Base-by-base conservation (phyloP, 2,888 invertebrate species). In the Watsonalla cultraria region DNA sequence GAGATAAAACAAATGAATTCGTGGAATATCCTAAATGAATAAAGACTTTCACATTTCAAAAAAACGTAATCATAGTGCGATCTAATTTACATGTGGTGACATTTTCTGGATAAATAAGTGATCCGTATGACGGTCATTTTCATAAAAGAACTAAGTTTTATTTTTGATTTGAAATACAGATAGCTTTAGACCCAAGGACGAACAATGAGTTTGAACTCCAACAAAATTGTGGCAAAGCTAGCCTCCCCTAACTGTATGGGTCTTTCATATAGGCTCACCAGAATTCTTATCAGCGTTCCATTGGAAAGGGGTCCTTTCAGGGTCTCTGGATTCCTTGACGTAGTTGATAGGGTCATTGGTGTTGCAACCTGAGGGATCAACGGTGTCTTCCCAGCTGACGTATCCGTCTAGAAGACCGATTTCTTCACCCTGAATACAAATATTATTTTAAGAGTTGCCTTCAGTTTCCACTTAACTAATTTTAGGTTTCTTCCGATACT, bases 391-490 rank as follows among this genome's bases (percentile, higher is more conserved):
- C 92, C 93, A 94, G 7, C 93, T 92, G 11, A 95, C 92, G 68
- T 88, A 87, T 0, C 92, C 93, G 68, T 96, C 94, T 0, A 91
- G 87, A 94, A 96, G 94, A 0, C 95, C 97, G 49, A 97, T 92
- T 82, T 97, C 97, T 78, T 97, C 97, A 6, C 97, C 97, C 86
- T 96, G 45, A 35, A 53, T 53, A 53, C 42, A 24, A 45, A 49
- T n/a, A 42, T 11, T 42, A 46, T 50, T 24, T 46, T 5, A 11
- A 49, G 47, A 33, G 2, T 24, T 24, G 5, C 47, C 47, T 42
- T 56, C 8, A 35, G 13, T 45, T 33, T 35, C 46, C 14, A 1
- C 46, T 42, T 50, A 37, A 37, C 7, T 37, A 37, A 37, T 7
- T 1, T 7, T 7, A 37, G 37, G 5, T 37, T 37, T 37, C 34